Base-by-base conservation (phyloP, 2,113 vertebrate species). In the Odocoileus hemionus region DNA sequence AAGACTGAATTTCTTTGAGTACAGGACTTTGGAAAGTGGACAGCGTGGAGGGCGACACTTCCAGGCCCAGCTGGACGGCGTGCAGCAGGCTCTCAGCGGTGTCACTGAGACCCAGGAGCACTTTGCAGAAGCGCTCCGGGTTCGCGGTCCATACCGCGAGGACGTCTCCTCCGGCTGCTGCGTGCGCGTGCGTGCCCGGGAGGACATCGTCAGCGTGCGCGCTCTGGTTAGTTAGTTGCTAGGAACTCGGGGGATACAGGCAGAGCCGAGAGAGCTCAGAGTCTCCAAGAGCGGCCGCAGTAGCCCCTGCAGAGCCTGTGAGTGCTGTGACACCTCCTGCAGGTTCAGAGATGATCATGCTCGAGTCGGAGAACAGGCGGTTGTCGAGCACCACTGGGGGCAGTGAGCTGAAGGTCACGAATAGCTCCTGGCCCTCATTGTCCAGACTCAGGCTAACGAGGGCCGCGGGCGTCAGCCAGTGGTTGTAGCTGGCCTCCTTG, bases 361-460 rank as follows among this genome's bases (percentile, higher is more conserved):
- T 99, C 99, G 99, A 99, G 74, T 99, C 99, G 0, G 99, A 99
- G 36, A 99, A 99, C 76, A 99, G 55, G 0, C 99, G 99, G 98
- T 99, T 99, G n/a, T 99, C 98, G 55, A 99, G 99, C 50, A 99
- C 99, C 97, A 99, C 99, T 99, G 99, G 99, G 90, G 99, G 99
- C 86, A 99, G 98, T 88, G 99, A 98, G 43, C 99, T 96, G 97
- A 99, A 99, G 0, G 99, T 99, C 47, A 99, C 98, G 5, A 99
- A 99, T 92, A 99, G 98, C 0, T 99, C 99, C 57, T 36, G 97
- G 0, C 99, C 99, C 0, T 98, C 70, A 0, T 98, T 98, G 36
- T 99, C 99, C 0, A 98, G 98, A 47, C 99, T 99, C 94, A 99
- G 96, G 97, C 99, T 99, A 67, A 99, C 99, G 0, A 99, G 99